Evolutionary conservation across 2,113 vertebrate species (phyloP).

Genomic region (Amblyopsis rosae): DNA sequence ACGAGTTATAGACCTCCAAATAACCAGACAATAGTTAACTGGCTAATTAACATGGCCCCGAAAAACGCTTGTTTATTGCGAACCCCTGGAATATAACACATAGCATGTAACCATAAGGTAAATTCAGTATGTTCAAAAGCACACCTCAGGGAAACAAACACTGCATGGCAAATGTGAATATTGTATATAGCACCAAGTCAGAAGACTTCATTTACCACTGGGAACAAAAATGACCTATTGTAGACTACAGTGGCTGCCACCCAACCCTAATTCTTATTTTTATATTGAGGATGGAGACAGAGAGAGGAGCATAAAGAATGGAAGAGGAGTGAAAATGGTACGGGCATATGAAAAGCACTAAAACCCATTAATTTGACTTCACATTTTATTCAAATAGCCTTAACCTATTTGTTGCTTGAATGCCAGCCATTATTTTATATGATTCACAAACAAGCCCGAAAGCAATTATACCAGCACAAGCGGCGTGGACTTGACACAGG

Average conservation of each 20-base stretch:
- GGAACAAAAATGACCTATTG: no score
- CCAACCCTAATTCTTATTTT: no score
- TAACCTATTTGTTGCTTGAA: constrained; percentile 68
- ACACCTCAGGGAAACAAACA: no score
- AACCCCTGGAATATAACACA: no score
- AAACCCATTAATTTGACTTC: constrained; percentile 61
- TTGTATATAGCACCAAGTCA: not conserved
- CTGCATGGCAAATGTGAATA: not conserved
- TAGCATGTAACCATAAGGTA: no score
- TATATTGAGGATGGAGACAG: not conserved
- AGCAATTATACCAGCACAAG: constrained; percentile 74
- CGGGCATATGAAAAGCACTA: constrained; percentile 26
- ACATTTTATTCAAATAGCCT: constrained; percentile 68
- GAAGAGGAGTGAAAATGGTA: not conserved
- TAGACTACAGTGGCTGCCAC: no score
- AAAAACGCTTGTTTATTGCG: no score
- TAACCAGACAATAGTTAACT: no score
- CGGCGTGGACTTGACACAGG: constrained; percentile 71
- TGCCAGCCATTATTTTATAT: constrained; percentile 62
- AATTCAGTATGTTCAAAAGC: no score
- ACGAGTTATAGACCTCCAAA: no score
- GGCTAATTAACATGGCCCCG: no score
- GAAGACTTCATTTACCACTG: no score
- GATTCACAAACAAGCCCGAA: constrained; percentile 63
- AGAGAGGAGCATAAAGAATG: not conserved